Conservation (phyloP, 1,140 invertebrate species). For the Bombus pascuorum region DNA sequence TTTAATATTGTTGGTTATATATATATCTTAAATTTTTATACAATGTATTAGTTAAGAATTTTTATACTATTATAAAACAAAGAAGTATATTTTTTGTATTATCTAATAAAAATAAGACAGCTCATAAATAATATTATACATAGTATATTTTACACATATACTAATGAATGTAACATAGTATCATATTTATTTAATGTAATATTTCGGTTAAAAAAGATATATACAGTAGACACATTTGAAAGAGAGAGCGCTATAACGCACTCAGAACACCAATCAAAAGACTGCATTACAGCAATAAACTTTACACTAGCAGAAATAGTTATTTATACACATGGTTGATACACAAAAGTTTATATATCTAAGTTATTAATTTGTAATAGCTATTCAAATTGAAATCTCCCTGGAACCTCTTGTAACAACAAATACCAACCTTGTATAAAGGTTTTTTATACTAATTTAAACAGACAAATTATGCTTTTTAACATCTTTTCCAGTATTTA, state of each 20-base stretch:
- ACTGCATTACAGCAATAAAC: conserved; percentile 3
- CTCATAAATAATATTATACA: conserved; percentile 2
- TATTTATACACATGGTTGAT: conserved; percentile 18
- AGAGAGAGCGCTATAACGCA: conserved; percentile 56
- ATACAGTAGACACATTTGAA: conserved; percentile 43
- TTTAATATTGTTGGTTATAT: conserved; percentile 14
- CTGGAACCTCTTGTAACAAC: neutral
- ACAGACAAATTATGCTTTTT: neutral
- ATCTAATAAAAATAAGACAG: neutral
- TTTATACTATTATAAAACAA: conserved; percentile 29
- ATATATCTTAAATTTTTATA: conserved; percentile 16
- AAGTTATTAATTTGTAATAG: neutral
- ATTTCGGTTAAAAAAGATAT: conserved; percentile 48
- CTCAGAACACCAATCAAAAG: conserved; percentile 38
- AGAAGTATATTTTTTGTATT: conserved; percentile 10
- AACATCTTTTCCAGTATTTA: neutral
- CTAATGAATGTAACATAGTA: neutral
- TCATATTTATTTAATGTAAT: conserved; percentile 27
- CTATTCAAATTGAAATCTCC: neutral
- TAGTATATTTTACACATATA: conserved; percentile 42
- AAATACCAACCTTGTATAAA: neutral
- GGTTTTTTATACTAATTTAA: neutral
- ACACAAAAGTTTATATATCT: conserved; percentile 2
- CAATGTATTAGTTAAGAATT: neutral
- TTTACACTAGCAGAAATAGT: conserved; percentile 15